Conservation (phyloP, 2,888 invertebrate genomes). For the Stomorhina lunata region DNA sequence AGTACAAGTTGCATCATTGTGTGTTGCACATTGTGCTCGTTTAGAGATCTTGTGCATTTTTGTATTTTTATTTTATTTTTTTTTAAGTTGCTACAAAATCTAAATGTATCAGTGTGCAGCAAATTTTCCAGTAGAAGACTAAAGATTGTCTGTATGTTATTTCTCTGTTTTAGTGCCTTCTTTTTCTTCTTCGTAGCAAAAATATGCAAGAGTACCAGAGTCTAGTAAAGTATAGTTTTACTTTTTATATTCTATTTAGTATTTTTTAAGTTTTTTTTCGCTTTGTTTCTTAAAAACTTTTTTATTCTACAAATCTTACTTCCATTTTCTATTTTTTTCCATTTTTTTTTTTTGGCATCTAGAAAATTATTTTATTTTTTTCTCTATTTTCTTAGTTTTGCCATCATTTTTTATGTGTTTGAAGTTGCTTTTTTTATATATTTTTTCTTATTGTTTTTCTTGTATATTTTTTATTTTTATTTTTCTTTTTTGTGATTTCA, state of each 20-base stretch:
- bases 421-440: slow-evolving; percentile 29
- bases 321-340: too few relatives aligned
- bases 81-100: background rate
- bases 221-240: slow-evolving; percentile 6
- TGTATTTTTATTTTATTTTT: background rate
- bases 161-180: background rate
- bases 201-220: slow-evolving; percentile 3
- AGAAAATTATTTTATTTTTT: slow-evolving; percentile 13
- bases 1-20: slow-evolving; percentile 1
- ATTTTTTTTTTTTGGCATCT: slow-evolving; percentile 14
- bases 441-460: background rate
- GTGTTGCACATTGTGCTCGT: slow-evolving; percentile 5
- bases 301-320: slow-evolving; percentile 6
- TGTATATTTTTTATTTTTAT: background rate
- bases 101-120: too few relatives aligned
- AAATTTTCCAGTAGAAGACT: too few relatives aligned
- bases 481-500: background rate
- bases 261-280: background rate
- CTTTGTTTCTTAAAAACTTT: background rate
- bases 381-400: too few relatives aligned
- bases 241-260: background rate
- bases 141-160: background rate
- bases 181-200: background rate
- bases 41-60: slow-evolving; percentile 13
- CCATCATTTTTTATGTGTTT: slow-evolving; percentile 23